These are phyloP conservation scores for Pantherophis guttatus DNA, from an alignment of 2,113 vertebrate species.

Conservation along the genomic window DNA sequence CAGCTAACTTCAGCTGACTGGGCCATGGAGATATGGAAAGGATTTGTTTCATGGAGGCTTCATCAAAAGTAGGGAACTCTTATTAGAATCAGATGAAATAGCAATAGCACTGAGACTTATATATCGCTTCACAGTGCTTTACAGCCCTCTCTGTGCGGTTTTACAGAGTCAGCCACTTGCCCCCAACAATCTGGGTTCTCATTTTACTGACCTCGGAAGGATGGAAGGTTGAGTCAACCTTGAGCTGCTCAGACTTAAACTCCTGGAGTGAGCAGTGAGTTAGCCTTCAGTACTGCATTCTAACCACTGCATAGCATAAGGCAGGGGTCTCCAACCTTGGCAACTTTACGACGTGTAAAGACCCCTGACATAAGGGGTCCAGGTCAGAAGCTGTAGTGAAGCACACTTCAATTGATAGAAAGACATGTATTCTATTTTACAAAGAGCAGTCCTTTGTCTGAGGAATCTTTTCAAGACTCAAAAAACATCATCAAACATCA, in stretches of 20 bases:
- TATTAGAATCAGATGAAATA: not conserved
- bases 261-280: too few relatives aligned
- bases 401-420: not conserved
- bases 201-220: too few relatives aligned
- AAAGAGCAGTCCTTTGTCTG: not conserved
- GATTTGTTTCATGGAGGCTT: not conserved
- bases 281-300: too few relatives aligned
- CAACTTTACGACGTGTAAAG: too few relatives aligned
- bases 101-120: too few relatives aligned
- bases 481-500: not conserved
- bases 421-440: not conserved
- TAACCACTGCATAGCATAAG: not conserved
- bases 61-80: not conserved
- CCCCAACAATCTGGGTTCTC: too few relatives aligned
- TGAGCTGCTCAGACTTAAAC: too few relatives aligned
- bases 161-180: too few relatives aligned
- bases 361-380: not conserved
- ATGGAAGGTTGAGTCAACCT: too few relatives aligned
- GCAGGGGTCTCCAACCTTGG: too few relatives aligned
- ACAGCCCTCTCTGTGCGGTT: too few relatives aligned
- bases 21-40: not conserved
- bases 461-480: not conserved
- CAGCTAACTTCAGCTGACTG: not conserved
- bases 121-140: too few relatives aligned
- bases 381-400: not conserved